phyloP scores from a whole-genome alignment of 2,797 vertebrate genomes.

The Sternotherus odoratus region DNA sequence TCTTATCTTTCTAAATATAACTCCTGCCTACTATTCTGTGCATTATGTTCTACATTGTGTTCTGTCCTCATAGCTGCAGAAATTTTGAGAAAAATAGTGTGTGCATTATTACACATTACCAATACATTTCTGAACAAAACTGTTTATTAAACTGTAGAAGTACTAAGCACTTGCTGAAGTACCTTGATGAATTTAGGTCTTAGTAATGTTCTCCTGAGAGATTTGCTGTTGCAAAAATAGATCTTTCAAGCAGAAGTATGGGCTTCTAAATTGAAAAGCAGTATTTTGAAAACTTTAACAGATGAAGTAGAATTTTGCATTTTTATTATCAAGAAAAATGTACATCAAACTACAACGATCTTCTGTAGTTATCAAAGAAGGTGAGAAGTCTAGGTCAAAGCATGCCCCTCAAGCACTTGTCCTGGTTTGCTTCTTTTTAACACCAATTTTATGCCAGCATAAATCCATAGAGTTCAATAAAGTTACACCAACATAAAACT shows the following conservation, averaged over 20 bases:
- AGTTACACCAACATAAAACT: constrained; percentile 46
- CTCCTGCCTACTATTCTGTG: neutral
- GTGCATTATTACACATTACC: neutral
- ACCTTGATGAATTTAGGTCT: neutral
- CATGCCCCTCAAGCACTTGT: constrained; percentile 27
- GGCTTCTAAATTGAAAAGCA: neutral
- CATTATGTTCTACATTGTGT: neutral
- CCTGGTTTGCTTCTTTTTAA: constrained; percentile 49
- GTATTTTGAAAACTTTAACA: neutral
- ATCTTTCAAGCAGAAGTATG: neutral
- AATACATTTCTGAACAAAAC: neutral
- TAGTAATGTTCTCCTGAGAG: neutral
- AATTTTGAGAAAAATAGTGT: neutral
- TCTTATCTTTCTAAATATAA: neutral
- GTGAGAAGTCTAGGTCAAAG: constrained; percentile 42
- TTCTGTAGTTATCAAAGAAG: constrained; percentile 37
- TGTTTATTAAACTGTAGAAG: neutral
- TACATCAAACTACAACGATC: neutral
- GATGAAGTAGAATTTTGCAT: neutral
- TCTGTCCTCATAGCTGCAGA: neutral
- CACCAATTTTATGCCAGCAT: constrained; percentile 51
- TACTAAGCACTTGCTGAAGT: neutral
- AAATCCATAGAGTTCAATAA: constrained; percentile 58
- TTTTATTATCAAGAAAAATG: constrained; percentile 4
- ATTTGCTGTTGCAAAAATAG: neutral